A percentile compares a stretch with the other conserved stretches of the same genome.
Evolutionary conservation across 2,113 vertebrate genomes (phyloP).

Genomic region (Semnornis frantzii): DNA sequence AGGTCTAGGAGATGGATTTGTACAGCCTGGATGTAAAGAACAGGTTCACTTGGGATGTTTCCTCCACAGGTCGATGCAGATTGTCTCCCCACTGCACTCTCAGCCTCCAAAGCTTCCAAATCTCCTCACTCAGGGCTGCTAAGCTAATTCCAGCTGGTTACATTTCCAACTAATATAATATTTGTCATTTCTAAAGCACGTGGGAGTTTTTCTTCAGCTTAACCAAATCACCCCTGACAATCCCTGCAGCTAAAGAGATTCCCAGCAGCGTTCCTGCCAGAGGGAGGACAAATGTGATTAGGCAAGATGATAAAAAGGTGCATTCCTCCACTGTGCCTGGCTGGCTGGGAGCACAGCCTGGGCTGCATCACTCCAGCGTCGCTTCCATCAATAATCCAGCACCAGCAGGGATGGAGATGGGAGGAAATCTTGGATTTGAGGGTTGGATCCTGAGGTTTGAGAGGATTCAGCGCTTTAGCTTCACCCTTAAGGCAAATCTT

Average conservation of each 20-base stretch:
- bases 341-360: background rate
- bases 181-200: slow-evolving; percentile 29
- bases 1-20: background rate
- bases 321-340: background rate
- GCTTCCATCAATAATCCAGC: background rate
- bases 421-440: background rate
- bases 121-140: slow-evolving; percentile 26
- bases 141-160: slow-evolving; percentile 49
- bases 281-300: slow-evolving; percentile 29
- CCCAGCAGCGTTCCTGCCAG: slow-evolving; percentile 1
- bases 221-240: slow-evolving; percentile 44
- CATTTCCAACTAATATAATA: slow-evolving; percentile 52
- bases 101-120: slow-evolving; percentile 37
- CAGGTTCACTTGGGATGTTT: background rate
- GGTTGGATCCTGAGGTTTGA: background rate
- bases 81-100: background rate
- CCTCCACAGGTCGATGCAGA: background rate
- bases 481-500: background rate
- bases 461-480: background rate
- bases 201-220: slow-evolving; percentile 56
- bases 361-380: too few species aligned
- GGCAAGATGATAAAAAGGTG: background rate
- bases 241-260: slow-evolving; percentile 18
- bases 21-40: background rate
- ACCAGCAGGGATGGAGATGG: background rate